Evolutionary conservation across 2,113 vertebrate species (phyloP), one percentile per base, ranked within the genome.

Genomic region (Hyla sarda): DNA sequence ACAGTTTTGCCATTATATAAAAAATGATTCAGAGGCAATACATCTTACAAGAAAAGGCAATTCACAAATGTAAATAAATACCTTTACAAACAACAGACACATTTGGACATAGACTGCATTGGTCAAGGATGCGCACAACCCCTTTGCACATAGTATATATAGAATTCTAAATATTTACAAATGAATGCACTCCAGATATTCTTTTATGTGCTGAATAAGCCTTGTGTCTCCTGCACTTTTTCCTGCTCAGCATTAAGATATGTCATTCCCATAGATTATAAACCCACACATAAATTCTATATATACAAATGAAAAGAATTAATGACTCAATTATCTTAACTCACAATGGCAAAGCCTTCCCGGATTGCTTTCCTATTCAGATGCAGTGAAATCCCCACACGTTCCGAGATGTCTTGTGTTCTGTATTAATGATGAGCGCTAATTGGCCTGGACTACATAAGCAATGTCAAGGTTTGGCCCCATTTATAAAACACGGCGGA

Each of bases 91-190:
- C 32, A 45, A 62, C 16, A 50, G 28, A 28, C 28, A 25, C 56
- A 47, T 81, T 28, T 65, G 58, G 37, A 62, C n/a, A 25, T 10
- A 45, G 23, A 9, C 48, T 60, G 14, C 32, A 17, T 50, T 67
- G 60, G n/a, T 67, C 65, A 41, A 21, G 7, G 45, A 50, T 16
- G 52, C 47, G 25, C 45, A 74, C 58, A 58, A 23, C 54, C 37
- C 30, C 71, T 74, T 10, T 74, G 65, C 52, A 74, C 47, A 73
- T 73, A 71, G 48, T 30, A 74, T 30, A 45, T 76, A 65, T 84
- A 76, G 72, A 62, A 84, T 84, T 84, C 83, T 84, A 84, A 84
- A 84, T 84, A 84, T 84, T 76, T 84, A 58, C 25, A 65, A 45
- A 48, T 50, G 13, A 76, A 54, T 76, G 12, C 17, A 48, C 19